Base-by-base conservation (phyloP, 2,113 vertebrate species). In the Egretta garzetta region DNA sequence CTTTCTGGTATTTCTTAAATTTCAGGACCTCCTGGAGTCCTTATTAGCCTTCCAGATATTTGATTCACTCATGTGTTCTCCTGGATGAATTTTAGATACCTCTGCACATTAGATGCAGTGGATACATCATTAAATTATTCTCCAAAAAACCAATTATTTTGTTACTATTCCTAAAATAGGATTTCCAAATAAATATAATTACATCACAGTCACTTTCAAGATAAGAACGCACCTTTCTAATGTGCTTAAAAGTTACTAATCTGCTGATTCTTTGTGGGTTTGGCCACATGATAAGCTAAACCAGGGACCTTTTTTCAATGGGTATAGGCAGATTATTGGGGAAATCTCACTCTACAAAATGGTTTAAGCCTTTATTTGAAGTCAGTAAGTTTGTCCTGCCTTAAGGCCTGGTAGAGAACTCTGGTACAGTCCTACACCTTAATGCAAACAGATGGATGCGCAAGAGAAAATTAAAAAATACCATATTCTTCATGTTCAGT, bases 1-100 rank as follows among this genome's bases (percentile, higher is more conserved):
- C 90, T 92, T 98, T 96, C 66, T 79, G 95, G 92, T 76, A 83
- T 79, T 92, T 68, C 86, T 86, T 37, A 87, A 47, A 87, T 59
- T 72, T 81, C 75, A 76, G 63, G 80, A 85, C 63, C 32, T 89
- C 75, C 75, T 95, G 63, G 45, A 92, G 64, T 67, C 45, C 76
- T 67, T 56, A 72, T 60, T 67, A 86, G 90, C 41, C 22, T 83
- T 83, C 14, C 49, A 93, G 59, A 58, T 72, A 80, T 19, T 75
- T 52, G 33, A 62, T 79, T 87, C 73, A 60, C 30, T 83, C 43
- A 28, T 5, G 0, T 60, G 64, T 74, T 80, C 73, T 82, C n/a
- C 80, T 74, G 45, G 77, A 64, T 80, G 52, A 33, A 66, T 87
- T 90, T 92, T 89, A 86, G 60, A 86, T 37, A 71, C 15, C n/a